Base-by-base conservation (phyloP, 1,140 invertebrate species). In the Mya arenaria region DNA sequence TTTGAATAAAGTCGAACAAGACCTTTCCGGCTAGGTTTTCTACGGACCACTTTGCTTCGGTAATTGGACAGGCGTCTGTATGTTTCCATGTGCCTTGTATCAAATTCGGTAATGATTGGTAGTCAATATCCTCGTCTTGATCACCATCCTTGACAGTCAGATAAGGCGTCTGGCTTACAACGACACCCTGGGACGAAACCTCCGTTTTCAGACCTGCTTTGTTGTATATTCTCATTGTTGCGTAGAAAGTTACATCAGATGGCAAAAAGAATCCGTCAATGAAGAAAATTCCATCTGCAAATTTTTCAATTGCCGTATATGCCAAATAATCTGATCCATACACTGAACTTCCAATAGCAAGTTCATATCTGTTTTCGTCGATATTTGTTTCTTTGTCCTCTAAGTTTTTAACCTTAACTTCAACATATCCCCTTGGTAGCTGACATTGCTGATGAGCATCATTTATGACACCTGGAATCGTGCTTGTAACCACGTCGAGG, bases 31-130 rank as follows among this genome's bases (percentile, higher is more conserved):
- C 44, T 3, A 77, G 60, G 55, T 65, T 60, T 23, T 41, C 56
- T 52, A 66, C 48, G 17, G 58, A 65, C 74, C 74, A 77, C 15
- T 34, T 48, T 10, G 41, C 74, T 52, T 65, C 60, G 2, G 25
- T 55, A 25, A 77, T 44, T 30, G 74, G 62, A 34, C 74, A 77
- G 13, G 39, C 13, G 41, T 77, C 74, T 23, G 74, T 65, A 55
- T 77, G 66, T 23, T 66, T 41, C 74, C 74, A 77, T 8, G 37
- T 6, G 8, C 74, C 74, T 66, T 77, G 60, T 2, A 77, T 65
- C 23, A 77, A 41, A 36, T 65, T 66, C 17, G 62, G 41, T 0
- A 34, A 5, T 23, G 74, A 66, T 30, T 77, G 74, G 15, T 23
- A 77, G 63, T 77, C 74, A 30, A 77, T 56, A 63, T 77, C 74